Evolutionary conservation across 2,888 invertebrate genomes (phyloP), one percentile per base, ranked within the genome.

Genomic region (Pseudanteris insignis): DNA sequence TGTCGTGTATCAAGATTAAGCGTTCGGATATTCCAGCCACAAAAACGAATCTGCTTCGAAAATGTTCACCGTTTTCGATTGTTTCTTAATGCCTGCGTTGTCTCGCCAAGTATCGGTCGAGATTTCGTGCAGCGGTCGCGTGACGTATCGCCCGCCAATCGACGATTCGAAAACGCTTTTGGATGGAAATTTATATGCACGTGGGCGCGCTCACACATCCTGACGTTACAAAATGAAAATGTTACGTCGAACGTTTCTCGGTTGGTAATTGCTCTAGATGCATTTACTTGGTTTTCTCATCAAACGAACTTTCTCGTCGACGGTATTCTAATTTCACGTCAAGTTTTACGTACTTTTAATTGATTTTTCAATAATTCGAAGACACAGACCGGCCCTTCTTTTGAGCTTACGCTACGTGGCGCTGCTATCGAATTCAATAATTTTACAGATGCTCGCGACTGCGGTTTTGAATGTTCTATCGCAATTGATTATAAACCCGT

Each of bases 1-100:
- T 34, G 43, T 48, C 48, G 55, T 57, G 47, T 57, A 57, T 57
- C 48, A 57, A 48, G 48, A 57, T 57, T 57, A 57, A 57, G 36
- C 13, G 41, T 46, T 47, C 13, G 36, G 36, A 30, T 36, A 15
- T 48, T 57, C 18, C 40, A 38, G 34, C 55, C 21, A 48, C 47
- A 47, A 41, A 48, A 57, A 43, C 47, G 55, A 18, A 18, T 4
- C 3, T 18, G 18, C 6, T 34, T 24, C 47, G 55, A 18, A 18
- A 18, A 18, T 18, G 18, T 18, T 34, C 29, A 12, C 26, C 36
- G 12, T 41, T 41, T 34, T 13, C 48, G 47, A 47, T 36, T 57
- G 48, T 57, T 48, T 57, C 41, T 48, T 57, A 48, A 47, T 43
- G 48, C 18, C 41, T 24, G 10, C 37, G 36, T 48, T 43, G 41